Evolutionary conservation across 2,797 vertebrate species (phyloP).

Genomic region (Phataginus tetradactyla): DNA sequence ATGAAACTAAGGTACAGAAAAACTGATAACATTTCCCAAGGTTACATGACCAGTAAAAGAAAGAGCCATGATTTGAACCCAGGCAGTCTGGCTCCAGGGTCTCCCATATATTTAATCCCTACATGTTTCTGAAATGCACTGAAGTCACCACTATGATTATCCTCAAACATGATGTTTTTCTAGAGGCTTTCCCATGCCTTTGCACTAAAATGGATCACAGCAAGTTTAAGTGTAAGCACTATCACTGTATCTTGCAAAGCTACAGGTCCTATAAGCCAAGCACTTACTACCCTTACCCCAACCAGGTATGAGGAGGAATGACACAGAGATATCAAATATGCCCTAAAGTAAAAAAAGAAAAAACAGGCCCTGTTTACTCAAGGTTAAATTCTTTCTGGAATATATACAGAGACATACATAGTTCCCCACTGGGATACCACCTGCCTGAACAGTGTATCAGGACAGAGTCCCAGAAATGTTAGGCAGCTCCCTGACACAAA

Average conservation of each 20-base stretch:
- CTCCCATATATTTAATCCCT: background rate
- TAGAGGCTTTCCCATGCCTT: background rate
- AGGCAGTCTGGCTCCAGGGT: background rate
- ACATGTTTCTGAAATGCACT: background rate
- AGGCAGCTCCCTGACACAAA: constrained; percentile 46
- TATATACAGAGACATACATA: constrained; percentile 43
- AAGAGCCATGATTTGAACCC: background rate
- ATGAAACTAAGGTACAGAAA: constrained; percentile 13
- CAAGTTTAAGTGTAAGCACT: background rate
- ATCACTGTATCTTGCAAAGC: background rate
- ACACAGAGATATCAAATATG: constrained; percentile 73
- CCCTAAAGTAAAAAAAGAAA: constrained; percentile 51
- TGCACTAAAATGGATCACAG: background rate
- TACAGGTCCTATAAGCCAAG: background rate
- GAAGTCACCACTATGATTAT: background rate
- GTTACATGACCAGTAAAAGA: background rate
- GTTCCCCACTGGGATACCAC: constrained; percentile 81
- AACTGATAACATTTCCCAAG: background rate
- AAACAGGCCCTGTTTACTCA: constrained; percentile 19
- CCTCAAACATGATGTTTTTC: background rate
- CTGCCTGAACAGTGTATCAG: constrained; percentile 74
- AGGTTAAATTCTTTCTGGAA: constrained; percentile 70
- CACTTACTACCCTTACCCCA: constrained; percentile 17
- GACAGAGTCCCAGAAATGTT: constrained; percentile 69
- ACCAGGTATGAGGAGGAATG: background rate